Base-by-base conservation (phyloP, 2,113 vertebrate genomes). In the Platichthys stellatus region DNA sequence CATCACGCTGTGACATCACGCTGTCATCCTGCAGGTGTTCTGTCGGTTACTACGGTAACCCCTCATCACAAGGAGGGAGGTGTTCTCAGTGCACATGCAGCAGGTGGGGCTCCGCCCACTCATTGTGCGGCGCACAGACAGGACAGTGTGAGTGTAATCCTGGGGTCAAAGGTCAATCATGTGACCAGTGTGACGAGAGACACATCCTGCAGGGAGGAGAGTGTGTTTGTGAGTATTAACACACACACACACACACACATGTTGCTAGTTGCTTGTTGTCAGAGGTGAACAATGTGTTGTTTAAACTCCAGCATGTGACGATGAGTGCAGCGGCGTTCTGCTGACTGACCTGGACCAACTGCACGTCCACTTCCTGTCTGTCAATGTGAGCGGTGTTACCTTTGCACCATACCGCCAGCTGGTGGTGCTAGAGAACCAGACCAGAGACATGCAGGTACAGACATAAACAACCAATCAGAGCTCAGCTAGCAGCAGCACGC, bases 81-180 rank as follows among this genome's bases (percentile, higher is more conserved):
- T 99, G 97, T 81, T 86, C 63, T 1, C 74, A 0, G 0, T 99
- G 97, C 67, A 72, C 20, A 53, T 99, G 98, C 90, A 95, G 89
- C 15, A 79, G 40, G 0, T 89, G 76, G 0, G 97, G 98, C 1
- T 97, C 98, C 0, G 3, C 94, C 5, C 91, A 94, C 0, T 1
- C 58, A 0, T 63, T 83, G 5, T 99, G 97, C 21, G 89, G 98
- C 4, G n/a, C 8, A 0, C 13, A 49, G 56, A 96, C 89, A 0
- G 98, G 98, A 2, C 93, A 93, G 82, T 99, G 98, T 23, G 28
- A 90, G 74, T 99, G 98, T 61, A 96, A 94, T 80, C 80, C 78
- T 0, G 97, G 97, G 2, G 93, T 96, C 49, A 93, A 72, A 0
- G 97, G 98, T 40, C 95, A 83, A 17, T 92, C 85, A 21, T 99